Base-by-base conservation (phyloP, 2,888 invertebrate genomes). In the Augochlorella aurata region DNA sequence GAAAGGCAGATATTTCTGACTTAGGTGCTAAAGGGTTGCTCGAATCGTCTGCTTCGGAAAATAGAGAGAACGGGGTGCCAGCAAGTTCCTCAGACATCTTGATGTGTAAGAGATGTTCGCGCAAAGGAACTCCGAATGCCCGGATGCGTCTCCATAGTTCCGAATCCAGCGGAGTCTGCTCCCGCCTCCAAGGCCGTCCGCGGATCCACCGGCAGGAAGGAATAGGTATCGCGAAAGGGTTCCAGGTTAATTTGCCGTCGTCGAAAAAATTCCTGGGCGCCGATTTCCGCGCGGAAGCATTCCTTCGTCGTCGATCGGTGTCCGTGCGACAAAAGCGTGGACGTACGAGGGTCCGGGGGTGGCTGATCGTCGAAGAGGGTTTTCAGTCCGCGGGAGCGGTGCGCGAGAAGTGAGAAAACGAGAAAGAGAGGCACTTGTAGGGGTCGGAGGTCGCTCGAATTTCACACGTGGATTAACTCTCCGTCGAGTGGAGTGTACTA, bases 401-500 rank as follows among this genome's bases (percentile, higher is more conserved):
- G 29, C 4, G 24, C 7, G n/a, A 29, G 24, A 58, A 63, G n/a
- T 3, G 24, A 47, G 76, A 67, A 63, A 49, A 61, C 47, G 63
- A 38, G 44, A 52, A 24, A 65, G 29, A 12, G 29, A 50, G 45
- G 76, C 79, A 87, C 84, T 85, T 80, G 81, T 88, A 86, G 88
- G 89, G 88, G 85, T 87, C 88, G 80, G 88, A 85, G 80, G 90
- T 89, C 87, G 89, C 90, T 91, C 90, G 90, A 89, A 91, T 91
- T 91, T 91, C 91, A 91, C 91, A 91, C 90, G 89, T 88, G 90
- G 91, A 91, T 91, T 91, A 91, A 91, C 91, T 90, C 90, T 88
- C 88, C 87, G 87, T 84, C 89, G 87, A 38, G 67, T 9, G 47
- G 49, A 89, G 89, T 88, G 86, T 87, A 84, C 87, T 85, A 18